phyloP scores from a whole-genome alignment of 2,797 vertebrate species.

The Galago senegalensis region DNA sequence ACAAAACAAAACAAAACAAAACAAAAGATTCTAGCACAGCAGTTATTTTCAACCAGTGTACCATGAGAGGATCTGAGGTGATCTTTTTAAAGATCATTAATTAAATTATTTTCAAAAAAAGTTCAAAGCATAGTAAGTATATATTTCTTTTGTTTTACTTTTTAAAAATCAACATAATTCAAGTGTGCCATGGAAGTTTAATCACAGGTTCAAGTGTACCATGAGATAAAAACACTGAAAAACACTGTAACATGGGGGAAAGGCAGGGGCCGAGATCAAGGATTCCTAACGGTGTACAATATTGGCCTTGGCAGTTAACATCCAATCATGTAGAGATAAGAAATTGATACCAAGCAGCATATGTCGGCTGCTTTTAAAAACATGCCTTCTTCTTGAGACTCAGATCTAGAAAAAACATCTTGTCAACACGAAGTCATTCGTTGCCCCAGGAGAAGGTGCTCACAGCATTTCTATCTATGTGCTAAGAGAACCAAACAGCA shows the following conservation, averaged over 20 bases:
- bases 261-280: not conserved
- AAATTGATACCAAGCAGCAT: constrained; percentile 8
- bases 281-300: not conserved
- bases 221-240: too few relatives aligned
- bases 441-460: not conserved
- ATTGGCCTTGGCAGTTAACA: not conserved
- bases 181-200: too few relatives aligned
- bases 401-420: not conserved
- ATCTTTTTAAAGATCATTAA: too few relatives aligned
- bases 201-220: too few relatives aligned
- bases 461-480: not conserved
- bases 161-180: too few relatives aligned
- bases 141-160: too few relatives aligned
- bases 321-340: not conserved
- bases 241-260: not conserved
- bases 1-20: too few relatives aligned
- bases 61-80: too few relatives aligned
- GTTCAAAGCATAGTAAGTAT: too few relatives aligned
- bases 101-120: too few relatives aligned
- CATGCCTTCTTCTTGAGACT: constrained; percentile 17
- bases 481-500: not conserved
- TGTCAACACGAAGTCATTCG: not conserved
- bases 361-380: constrained; percentile 34
- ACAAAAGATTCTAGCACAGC: too few relatives aligned
- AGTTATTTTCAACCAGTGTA: too few relatives aligned